Evolutionary conservation across 1,140 invertebrate genomes (phyloP).

Genomic region (Drosophila navojoa): DNA sequence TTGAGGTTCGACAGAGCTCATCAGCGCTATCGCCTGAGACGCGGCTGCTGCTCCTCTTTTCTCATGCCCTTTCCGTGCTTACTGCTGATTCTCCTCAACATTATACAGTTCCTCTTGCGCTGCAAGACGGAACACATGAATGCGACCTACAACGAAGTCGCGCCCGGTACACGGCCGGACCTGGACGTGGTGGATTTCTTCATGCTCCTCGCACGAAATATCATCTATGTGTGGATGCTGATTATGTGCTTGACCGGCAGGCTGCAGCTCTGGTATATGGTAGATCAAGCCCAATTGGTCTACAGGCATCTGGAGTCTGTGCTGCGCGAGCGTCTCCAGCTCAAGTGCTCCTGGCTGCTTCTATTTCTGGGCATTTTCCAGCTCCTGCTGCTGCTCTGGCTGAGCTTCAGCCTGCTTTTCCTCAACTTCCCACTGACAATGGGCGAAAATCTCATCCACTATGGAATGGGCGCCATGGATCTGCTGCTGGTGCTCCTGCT

Average conservation of each 20-base stretch:
- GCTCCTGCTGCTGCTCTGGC: constrained; percentile 12
- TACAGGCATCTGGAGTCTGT: constrained; percentile 18
- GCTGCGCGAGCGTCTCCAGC: constrained; percentile 11
- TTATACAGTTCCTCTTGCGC: not conserved
- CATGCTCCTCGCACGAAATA: not conserved
- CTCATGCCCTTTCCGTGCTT: not conserved
- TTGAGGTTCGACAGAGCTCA: constrained; percentile 29
- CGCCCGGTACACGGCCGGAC: not conserved
- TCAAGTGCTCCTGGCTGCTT: constrained; percentile 27
- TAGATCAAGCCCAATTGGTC: constrained; percentile 37
- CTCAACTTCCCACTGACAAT: constrained; percentile 15
- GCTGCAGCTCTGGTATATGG: constrained; percentile 19
- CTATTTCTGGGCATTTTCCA: constrained; percentile 10
- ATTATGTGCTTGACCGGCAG: constrained; percentile 4
- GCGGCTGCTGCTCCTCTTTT: not conserved
- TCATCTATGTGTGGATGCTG: constrained; percentile 2
- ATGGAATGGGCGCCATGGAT: constrained; percentile 7
- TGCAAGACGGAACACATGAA: not conserved
- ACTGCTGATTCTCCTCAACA: constrained; percentile 10
- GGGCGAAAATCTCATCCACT: not conserved
- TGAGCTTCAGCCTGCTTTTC: constrained; percentile 7
- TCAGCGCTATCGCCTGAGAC: constrained; percentile 6
- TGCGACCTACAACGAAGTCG: not conserved
- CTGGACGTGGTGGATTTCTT: not conserved
- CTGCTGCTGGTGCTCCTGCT: constrained; percentile 24